Conservation (phyloP, 2,113 vertebrate species). For the Butorides virescens region DNA sequence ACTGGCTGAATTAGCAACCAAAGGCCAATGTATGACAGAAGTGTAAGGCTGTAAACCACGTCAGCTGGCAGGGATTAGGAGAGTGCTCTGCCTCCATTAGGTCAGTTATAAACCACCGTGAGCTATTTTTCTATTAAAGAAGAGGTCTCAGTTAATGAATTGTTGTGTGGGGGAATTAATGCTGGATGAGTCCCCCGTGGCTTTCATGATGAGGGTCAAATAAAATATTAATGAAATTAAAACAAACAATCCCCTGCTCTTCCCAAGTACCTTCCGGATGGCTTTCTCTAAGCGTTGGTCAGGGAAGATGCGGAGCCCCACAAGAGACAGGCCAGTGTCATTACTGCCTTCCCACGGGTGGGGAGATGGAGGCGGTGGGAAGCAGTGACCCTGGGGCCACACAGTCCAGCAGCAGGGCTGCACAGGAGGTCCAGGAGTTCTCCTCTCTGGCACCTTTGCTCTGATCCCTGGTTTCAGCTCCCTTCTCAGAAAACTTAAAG, state of each 20-base stretch:
- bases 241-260: constrained; percentile 26
- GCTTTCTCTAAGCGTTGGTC: neutral
- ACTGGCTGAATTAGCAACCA: neutral
- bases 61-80: neutral
- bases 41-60: neutral
- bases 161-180: constrained; percentile 36
- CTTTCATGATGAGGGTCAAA: constrained; percentile 35
- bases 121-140: constrained; percentile 34
- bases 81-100: neutral
- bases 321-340: neutral
- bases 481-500: neutral
- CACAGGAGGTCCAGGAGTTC: neutral
- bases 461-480: neutral
- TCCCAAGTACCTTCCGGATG: neutral
- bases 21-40: neutral
- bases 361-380: neutral
- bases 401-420: neutral
- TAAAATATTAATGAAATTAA: constrained; percentile 66
- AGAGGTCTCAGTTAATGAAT: constrained; percentile 52
- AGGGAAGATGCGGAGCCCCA: neutral
- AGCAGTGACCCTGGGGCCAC: neutral
- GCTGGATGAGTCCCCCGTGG: constrained; percentile 12
- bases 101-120: neutral
- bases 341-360: neutral
- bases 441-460: neutral